Percentiles rank a stretch among this genome's conserved stretches.
phyloP scores from a whole-genome alignment of 2,888 invertebrate species.

The Yponomeuta sedellus region DNA sequence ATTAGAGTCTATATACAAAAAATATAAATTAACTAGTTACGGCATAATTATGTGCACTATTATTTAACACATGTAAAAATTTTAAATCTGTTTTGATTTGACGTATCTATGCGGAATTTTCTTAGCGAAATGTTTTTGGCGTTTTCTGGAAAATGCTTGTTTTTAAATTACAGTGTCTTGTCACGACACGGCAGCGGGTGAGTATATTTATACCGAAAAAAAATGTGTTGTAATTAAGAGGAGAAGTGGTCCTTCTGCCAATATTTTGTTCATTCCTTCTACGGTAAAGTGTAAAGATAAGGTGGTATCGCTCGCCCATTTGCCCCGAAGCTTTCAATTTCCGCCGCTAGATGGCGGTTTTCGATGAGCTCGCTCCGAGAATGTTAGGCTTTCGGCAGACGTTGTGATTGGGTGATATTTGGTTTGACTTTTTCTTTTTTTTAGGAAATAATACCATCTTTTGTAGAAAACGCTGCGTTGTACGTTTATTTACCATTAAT shows the following conservation, averaged over 20 bases:
- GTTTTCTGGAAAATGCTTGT: too few relatives aligned
- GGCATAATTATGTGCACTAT: too few relatives aligned
- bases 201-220: too few relatives aligned
- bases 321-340: slow-evolving; percentile 61
- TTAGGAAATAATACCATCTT: neutral
- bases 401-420: neutral
- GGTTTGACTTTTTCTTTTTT: neutral
- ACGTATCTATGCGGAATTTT: too few relatives aligned
- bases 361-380: slow-evolving; percentile 19
- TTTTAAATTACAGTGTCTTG: too few relatives aligned
- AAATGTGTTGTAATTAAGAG: neutral
- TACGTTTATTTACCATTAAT: too few relatives aligned
- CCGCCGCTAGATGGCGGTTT: slow-evolving; percentile 57
- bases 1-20: too few relatives aligned
- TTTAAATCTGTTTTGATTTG: too few relatives aligned
- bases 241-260: neutral
- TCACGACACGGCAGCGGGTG: too few relatives aligned
- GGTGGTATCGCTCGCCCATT: slow-evolving; percentile 54
- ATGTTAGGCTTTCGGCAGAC: neutral
- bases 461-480: neutral
- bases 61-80: too few relatives aligned
- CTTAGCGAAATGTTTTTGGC: too few relatives aligned
- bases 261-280: neutral
- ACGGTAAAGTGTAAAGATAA: slow-evolving; percentile 20
- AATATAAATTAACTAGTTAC: too few relatives aligned